Evolutionary conservation across 2,888 invertebrate genomes (phyloP), one percentile per base, ranked within the genome.

Genomic region (Nemotelus nigrinus): DNA sequence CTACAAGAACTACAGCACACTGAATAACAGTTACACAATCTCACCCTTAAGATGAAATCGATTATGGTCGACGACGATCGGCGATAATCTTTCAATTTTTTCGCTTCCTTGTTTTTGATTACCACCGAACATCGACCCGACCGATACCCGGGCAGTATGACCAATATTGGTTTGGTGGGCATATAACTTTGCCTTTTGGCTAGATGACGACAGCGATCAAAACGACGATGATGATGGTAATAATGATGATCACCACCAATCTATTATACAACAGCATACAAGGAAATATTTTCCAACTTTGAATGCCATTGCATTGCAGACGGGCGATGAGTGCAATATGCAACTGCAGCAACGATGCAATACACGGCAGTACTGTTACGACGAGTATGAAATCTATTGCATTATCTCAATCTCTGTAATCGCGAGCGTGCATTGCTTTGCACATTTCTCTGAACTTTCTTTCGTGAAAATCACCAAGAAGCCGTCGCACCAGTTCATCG

Each of bases 381-480:
- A 25, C 25, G 25, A 25, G 25, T 25, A 25, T 25, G 25, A 70
- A n/a, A 41, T 45, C 70, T 53, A 70, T 70, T 70, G 70, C 70
- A 70, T 55, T 70, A 70, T 55, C 57, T n/a, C 25, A n/a, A 55
- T 55, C 43, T 39, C 57, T 57, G 71, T 39, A 71, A 71, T 71
- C 71, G 57, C 39, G 25, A 57, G 57, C n/a, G 25, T 25, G 25
- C 47, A 60, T 72, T 72, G 58, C 45, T 58, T 72, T 72, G 58
- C 72, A 72, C 70, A 72, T 72, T 72, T 72, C 72, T 72, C 58
- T 72, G 45, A 45, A 72, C 72, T 72, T 72, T 72, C 72, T 72
- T 72, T 60, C 53, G 41, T 55, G 70, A 53, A 70, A 70, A 53
- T 50, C n/a, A 41, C 25, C 53, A 70, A 43, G 7, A 55, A 2